Conservation (phyloP, 2,888 invertebrate species). For the Brachyptera risi region DNA sequence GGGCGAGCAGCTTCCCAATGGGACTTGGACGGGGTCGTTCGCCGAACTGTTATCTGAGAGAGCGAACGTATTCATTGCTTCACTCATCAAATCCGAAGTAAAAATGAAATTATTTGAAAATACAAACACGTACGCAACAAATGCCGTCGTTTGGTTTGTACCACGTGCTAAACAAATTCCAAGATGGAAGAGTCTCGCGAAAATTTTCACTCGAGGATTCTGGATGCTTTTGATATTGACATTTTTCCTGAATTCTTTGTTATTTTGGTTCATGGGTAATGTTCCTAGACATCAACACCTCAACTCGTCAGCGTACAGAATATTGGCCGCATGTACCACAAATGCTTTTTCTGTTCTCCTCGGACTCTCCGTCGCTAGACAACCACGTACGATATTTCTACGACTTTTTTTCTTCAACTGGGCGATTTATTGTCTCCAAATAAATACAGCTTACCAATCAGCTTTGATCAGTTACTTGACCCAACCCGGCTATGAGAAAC, state of each 20-base stretch:
- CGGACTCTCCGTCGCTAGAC: neutral
- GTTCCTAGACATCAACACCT: neutral
- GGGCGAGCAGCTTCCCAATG: too few species aligned
- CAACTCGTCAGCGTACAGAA: neutral
- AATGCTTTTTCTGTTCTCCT: neutral
- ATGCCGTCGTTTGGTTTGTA: neutral
- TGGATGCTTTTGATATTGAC: neutral
- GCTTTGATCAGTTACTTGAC: neutral
- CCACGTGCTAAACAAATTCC: neutral
- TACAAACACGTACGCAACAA: neutral
- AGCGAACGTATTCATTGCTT: neutral
- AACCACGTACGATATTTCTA: neutral
- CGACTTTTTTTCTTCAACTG: neutral
- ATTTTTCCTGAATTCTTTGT: neutral
- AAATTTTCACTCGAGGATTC: neutral
- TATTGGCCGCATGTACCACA: neutral
- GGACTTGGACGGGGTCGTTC: too few species aligned
- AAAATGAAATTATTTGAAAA: neutral
- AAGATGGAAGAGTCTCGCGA: neutral
- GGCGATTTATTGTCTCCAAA: neutral
- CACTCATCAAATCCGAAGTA: neutral
- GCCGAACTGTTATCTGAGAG: too few species aligned
- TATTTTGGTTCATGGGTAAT: neutral
- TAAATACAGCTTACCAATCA: constrained; percentile 11
- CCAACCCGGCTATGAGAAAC: neutral